Evolutionary conservation across 2,113 vertebrate genomes (phyloP), one percentile per base, ranked within the genome.

Genomic region (Scomber scombrus): DNA sequence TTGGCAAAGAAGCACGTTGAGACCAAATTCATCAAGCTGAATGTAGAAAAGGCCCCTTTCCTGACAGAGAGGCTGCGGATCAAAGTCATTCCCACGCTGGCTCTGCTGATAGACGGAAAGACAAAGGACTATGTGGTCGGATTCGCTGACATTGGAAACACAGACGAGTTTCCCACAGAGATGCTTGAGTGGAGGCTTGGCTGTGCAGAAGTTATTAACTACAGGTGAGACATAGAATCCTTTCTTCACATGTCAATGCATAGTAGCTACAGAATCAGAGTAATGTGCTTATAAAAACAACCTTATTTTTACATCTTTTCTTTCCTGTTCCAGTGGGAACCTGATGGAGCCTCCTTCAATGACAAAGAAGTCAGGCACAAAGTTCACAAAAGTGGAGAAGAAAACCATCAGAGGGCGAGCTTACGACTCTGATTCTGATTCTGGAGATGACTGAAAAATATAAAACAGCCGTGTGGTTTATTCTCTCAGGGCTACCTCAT

Each of bases 11-110:
- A 99, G 81, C 98, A 99, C 2, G 63, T 99, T 14, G 97, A 99
- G 90, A 99, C 98, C 69, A 99, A 99, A 88, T 99, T 99, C 93
- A 92, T 99, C 91, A 99, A 97, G 87, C 88, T 99, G 90, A 98
- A 98, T 81, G 98, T 95, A 82, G 98, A 99, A 90, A 99, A 99
- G 81, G 97, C 98, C 23, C 98, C 97, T 16, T 99, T 99, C 87
- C 94, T 99, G 78, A 95, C 97, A 0, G 97, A 99, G 85, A 96
- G 96, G 94, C 96, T 99, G 80, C 95, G 80, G 43, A 97, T 99
- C 92, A 99, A 97, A 95, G 91, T 97, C 52, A 96, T 99, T 64
- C 98, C 98, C 5, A 99, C 98, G 0, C 82, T 99, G 87, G 97
- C 97, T 19, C 91, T 99, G 85, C 91, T 99, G 18, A 95, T 96